phyloP scores from a whole-genome alignment of 2,113 vertebrate species.

The Excalfactoria chinensis region DNA sequence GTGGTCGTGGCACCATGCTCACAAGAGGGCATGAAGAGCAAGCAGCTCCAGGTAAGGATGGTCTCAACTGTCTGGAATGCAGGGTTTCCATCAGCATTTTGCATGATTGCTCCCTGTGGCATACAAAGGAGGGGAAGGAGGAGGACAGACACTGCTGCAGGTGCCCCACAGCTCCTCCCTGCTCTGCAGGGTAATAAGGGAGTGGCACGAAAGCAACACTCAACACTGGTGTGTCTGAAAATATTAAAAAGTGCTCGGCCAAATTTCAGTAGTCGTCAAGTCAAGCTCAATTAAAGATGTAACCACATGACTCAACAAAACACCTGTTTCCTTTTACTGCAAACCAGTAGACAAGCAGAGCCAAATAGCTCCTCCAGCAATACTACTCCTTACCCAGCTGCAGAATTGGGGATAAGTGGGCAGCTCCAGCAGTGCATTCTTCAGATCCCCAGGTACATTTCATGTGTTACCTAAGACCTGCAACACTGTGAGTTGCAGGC shows the following conservation, averaged over 20 bases:
- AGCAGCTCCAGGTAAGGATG: accelerated
- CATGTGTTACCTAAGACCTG: background rate
- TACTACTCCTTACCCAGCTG: background rate
- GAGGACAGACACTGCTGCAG: background rate
- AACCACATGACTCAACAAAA: background rate
- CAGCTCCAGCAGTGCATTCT: background rate
- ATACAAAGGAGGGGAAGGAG: background rate
- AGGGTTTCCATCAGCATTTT: background rate
- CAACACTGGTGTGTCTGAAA: background rate
- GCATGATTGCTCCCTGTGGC: background rate
- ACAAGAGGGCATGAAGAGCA: accelerated
- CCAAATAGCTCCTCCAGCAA: constrained; percentile 21
- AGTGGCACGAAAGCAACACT: background rate
- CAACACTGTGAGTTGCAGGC: background rate
- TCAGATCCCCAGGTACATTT: background rate
- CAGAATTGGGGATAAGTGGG: background rate
- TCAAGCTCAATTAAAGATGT: background rate
- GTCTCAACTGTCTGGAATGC: background rate
- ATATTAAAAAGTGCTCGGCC: background rate
- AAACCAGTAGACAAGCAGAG: constrained; percentile 9
- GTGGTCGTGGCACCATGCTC: background rate
- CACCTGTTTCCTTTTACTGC: constrained; percentile 38
- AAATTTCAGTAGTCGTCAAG: background rate
- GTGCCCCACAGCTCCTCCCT: background rate
- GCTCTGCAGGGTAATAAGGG: background rate